Percentiles rank a stretch among this genome's conserved stretches.
phyloP scores from a whole-genome alignment of 2,888 invertebrate species.

The Glyphotaelius pellucidus region DNA sequence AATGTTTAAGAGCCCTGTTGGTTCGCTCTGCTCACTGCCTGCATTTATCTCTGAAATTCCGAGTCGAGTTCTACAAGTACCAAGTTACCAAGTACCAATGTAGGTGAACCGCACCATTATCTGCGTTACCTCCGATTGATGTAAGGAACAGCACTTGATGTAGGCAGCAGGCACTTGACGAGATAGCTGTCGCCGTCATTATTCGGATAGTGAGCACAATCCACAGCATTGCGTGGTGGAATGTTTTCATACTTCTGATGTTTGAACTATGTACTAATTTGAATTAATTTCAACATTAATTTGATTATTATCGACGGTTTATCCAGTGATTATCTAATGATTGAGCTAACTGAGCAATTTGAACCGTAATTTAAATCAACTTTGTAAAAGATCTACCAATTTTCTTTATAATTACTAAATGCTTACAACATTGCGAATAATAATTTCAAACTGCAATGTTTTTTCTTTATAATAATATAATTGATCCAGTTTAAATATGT shows the following conservation, averaged over 20 bases:
- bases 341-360: background rate
- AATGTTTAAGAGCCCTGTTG: background rate
- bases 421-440: background rate
- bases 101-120: conserved; percentile 53
- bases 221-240: conserved; percentile 4
- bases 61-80: background rate
- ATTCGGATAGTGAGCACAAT: conserved; percentile 2
- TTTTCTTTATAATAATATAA: background rate
- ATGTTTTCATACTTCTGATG: conserved; percentile 11
- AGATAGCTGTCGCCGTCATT: conserved; percentile 24
- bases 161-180: conserved; percentile 21
- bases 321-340: background rate
- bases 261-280: background rate
- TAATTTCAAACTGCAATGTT: background rate
- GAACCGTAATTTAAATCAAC: background rate
- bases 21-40: background rate
- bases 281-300: background rate
- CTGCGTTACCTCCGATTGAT: conserved; percentile 51
- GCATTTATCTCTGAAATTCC: conserved; percentile 14
- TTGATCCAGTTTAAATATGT: background rate
- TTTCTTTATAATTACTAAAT: background rate
- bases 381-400: background rate
- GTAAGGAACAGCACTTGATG: conserved; percentile 30
- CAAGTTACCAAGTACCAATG: conserved; percentile 12
- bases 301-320: background rate